Base-by-base conservation (phyloP, 2,797 vertebrate genomes). In the Australoheros facetus region DNA sequence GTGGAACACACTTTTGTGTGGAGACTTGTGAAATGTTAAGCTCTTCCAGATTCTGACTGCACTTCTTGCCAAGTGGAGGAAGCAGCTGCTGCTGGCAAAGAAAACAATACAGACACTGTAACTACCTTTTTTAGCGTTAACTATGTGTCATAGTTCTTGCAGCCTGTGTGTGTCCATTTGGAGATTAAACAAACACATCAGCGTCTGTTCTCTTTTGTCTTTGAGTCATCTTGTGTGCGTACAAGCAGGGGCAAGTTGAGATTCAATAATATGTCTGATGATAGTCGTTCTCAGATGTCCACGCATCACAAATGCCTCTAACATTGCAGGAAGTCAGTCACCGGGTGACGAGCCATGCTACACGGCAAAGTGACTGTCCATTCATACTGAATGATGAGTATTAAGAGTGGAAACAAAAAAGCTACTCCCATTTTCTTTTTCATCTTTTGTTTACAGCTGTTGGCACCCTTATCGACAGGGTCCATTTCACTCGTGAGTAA, bases 211-310 rank as follows among this genome's bases (percentile, higher is more conserved):
- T 87, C 76, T 79, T 74, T 89, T 83, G 79, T 90, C 77, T 79
- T 69, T 56, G 83, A 90, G 80, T 71, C 55, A 58, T 88, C 81
- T 80, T 86, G 81, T 79, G 85, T 87, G 84, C 79, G 55, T 86
- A 87, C 93, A 94, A 89, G 94, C 90, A 89, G 86, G 78, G 92
- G 81, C 93, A 95, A 81, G 94, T 87, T 90, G 82, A 87, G 90
- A 90, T 93, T 91, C 81, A 94, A 91, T 91, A 93, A 93, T 91
- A 89, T 78, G 86, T 87, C 89, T 94, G 93, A 95, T 93, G 92
- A 93, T 91, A 93, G 92, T 91, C 90, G 91, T 4, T 92, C 93
- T 91, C 75, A 85, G 85, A 93, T 91, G 87, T 89, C 77, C 82
- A 71, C 60, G 64, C 88, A 91, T 93, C 93, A 92, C 91, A 94